phyloP scores from a whole-genome alignment of 92 coral and sea anemone species.

The Bergia puertoricense region DNA sequence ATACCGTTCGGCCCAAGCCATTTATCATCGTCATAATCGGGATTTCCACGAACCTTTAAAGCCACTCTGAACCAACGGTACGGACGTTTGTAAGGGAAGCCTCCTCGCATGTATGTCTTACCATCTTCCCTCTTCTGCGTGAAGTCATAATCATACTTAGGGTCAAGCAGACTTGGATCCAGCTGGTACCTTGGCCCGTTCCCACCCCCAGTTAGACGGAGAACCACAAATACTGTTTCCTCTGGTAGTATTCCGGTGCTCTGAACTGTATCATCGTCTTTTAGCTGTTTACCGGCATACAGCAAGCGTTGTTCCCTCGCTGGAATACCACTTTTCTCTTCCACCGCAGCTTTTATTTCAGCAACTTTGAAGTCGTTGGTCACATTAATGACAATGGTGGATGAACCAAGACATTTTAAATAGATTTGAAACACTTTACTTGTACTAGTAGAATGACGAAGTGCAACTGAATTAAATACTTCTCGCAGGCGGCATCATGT shows the following conservation, averaged over 20 bases:
- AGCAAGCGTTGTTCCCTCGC: conserved; percentile 15
- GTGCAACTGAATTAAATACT: no score
- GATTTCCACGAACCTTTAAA: conserved; percentile 38
- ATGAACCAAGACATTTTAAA: conserved; percentile 32
- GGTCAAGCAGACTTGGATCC: conserved; percentile 38
- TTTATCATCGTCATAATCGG: not conserved
- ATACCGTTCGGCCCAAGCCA: conserved; percentile 72
- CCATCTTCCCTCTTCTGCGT: conserved; percentile 56
- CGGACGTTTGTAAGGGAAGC: conserved; percentile 52
- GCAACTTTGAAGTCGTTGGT: conserved; percentile 29
- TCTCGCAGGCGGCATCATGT: conserved; percentile 34
- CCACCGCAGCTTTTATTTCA: conserved; percentile 39
- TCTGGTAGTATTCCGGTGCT: conserved; percentile 17
- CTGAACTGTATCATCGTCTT: conserved; percentile 25
- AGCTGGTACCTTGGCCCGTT: conserved; percentile 1
- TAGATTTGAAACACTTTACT: conserved; percentile 24
- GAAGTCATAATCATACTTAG: not conserved
- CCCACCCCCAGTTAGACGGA: conserved; percentile 12
- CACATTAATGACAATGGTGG: conserved; percentile 7
- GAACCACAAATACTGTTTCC: conserved; percentile 23
- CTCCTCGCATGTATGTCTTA: not conserved
- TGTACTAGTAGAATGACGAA: not conserved
- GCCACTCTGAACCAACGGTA: conserved; percentile 72
- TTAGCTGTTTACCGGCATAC: conserved; percentile 25
- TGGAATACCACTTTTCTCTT: conserved; percentile 18